Evolutionary conservation across 2,113 vertebrate species (phyloP), one percentile per base, ranked within the genome.

Genomic region (Neodon shergylaensis): DNA sequence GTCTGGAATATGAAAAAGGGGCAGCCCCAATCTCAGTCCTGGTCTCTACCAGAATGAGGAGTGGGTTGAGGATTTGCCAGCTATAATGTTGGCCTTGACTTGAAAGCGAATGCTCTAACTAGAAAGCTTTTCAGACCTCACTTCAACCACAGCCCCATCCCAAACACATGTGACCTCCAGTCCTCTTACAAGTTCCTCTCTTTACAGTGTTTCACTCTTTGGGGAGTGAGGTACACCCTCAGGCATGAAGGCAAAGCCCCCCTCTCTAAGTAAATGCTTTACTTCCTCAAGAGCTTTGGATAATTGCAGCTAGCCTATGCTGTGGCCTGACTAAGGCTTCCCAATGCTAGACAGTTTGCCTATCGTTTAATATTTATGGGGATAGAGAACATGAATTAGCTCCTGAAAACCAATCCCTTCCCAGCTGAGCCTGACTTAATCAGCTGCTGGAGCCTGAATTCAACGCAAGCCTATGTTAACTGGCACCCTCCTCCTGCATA

Each of bases 1-100:
- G 13, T 68, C 98, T 98, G 94, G 42, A 97, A 91, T 11, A 58
- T 17, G 49, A 19, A 33, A 76, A 17, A 21, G 44, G 61, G 82
- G 52, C n/a, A 58, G n/a, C 22, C 19, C 49, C 21, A 87, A 4
- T n/a, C 19, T 36, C 8, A 33, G 1, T 17, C 54, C 76, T 42
- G 28, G 66, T 16, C 49, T 36, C 4, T 2, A 17, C 26, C 44
- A 49, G 39, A 21, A 33, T 70, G 4, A 9, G 47, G 44, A 81
- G 0, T 13, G 11, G 47, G 44, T 36, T 7, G 2, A 24, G 12
- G 26, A 28, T 9, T 9, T 0, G 9, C 33, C n/a, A 44, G 5
- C 36, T 17, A n/a, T 26, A 14, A 3, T 9, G 16, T 52, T 49
- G 28, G 52, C 52, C 52, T 81, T 39, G 72, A 17, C 13, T 26